Conservation (phyloP, 2,113 vertebrate species). For the Cavia porcellus region DNA sequence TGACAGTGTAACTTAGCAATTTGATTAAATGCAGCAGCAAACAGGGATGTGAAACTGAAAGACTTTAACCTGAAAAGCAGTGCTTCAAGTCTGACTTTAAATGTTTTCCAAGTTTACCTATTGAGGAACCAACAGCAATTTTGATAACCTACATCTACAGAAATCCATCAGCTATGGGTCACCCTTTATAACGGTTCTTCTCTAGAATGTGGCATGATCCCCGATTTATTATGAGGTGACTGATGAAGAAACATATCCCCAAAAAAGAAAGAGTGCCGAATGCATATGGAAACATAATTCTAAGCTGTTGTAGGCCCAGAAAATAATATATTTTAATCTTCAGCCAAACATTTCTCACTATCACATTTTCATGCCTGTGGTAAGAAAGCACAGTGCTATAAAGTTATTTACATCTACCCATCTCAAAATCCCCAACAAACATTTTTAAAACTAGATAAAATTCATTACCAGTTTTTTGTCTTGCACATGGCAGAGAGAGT, state of each 20-base stretch:
- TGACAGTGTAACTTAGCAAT: neutral
- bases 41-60: neutral
- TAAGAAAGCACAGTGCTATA: neutral
- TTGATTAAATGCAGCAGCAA: slow-evolving; percentile 3
- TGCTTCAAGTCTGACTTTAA: neutral
- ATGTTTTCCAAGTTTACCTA: neutral
- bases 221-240: neutral
- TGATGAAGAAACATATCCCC: neutral
- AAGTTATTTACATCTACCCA: neutral
- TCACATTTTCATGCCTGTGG: neutral
- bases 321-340: neutral
- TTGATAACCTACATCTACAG: neutral
- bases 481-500: slow-evolving; percentile 80
- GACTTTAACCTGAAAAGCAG: neutral
- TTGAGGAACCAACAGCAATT: neutral
- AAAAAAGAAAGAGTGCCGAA: neutral
- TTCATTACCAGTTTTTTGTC: slow-evolving; percentile 91
- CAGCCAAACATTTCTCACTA: neutral
- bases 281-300: neutral
- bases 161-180: too few relatives aligned
- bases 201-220: neutral
- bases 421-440: neutral
- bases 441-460: slow-evolving; percentile 4
- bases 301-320: neutral
- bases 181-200: neutral